Conservation (phyloP, 1,140 invertebrate genomes). For the Sarcophaga bullata region DNA sequence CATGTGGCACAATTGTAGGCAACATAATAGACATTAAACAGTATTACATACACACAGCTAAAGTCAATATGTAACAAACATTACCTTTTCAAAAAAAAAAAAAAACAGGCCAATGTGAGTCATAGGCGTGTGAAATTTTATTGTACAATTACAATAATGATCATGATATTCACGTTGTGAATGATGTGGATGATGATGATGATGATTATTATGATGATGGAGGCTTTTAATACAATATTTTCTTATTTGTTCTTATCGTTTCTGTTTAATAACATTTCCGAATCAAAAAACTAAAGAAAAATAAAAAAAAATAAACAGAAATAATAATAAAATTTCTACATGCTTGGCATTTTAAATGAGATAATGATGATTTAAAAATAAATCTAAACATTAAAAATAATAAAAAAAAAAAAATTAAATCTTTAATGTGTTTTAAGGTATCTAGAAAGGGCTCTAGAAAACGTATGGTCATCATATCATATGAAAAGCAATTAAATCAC, state of each 20-base stretch:
- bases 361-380: not conserved
- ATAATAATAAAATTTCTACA: not conserved
- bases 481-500: constrained; percentile 12
- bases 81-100: not conserved
- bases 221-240: no score
- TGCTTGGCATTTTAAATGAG: constrained; percentile 35
- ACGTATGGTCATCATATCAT: no score
- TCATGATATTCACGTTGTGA: no score
- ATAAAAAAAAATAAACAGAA: not conserved
- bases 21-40: no score
- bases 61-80: not conserved
- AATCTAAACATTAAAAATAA: no score
- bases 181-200: no score
- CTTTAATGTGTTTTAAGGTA: no score
- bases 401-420: no score
- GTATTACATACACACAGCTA: not conserved
- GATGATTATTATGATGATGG: not conserved
- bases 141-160: no score
- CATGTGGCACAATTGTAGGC: not conserved
- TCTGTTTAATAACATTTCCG: not conserved
- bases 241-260: not conserved
- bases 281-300: not conserved
- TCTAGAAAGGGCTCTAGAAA: no score
- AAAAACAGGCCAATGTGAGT: not conserved
- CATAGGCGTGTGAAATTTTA: constrained; percentile 38